A percentile compares a stretch with the other conserved stretches of the same genome.
Conservation (phyloP, 2,797 vertebrate species). For the Phalloptychus januarius region DNA sequence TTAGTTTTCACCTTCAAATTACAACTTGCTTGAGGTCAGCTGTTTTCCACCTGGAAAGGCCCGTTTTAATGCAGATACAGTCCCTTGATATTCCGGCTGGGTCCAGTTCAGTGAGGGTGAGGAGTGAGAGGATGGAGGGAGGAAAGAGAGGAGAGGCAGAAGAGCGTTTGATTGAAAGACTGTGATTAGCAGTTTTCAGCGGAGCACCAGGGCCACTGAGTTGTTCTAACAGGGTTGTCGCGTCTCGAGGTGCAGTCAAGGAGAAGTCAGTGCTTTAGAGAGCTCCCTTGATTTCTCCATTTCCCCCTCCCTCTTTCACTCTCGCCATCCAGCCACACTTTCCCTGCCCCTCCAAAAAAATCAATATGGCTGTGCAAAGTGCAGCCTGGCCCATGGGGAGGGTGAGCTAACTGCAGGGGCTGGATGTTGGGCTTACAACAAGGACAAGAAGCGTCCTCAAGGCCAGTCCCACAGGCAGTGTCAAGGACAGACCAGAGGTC, state of each 20-base stretch:
- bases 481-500: constrained; percentile 82
- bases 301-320: constrained; percentile 34
- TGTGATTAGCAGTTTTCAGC: constrained; percentile 76
- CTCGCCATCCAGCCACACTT: constrained; percentile 67
- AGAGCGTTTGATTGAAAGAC: constrained; percentile 75
- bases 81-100: constrained; percentile 71
- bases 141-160: constrained; percentile 40
- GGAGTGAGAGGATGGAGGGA: constrained; percentile 49
- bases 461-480: constrained; percentile 75
- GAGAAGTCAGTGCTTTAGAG: constrained; percentile 79
- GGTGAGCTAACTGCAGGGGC: constrained; percentile 53
- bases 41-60: constrained; percentile 74
- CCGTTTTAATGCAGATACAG: constrained; percentile 70
- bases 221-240: constrained; percentile 71
- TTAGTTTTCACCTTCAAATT: constrained; percentile 82
- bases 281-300: constrained; percentile 62
- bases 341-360: constrained; percentile 75
- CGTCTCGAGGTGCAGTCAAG: constrained; percentile 78
- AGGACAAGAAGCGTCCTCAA: constrained; percentile 71
- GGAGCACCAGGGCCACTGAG: constrained; percentile 60
- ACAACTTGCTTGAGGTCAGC: constrained; percentile 79
- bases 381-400: constrained; percentile 76
- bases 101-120: constrained; percentile 48
- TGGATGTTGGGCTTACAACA: constrained; percentile 55
- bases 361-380: constrained; percentile 85